Evolutionary conservation across 2,113 vertebrate species (phyloP), one percentile per base, ranked within the genome.

Genomic region (Pardalotus punctatus): DNA sequence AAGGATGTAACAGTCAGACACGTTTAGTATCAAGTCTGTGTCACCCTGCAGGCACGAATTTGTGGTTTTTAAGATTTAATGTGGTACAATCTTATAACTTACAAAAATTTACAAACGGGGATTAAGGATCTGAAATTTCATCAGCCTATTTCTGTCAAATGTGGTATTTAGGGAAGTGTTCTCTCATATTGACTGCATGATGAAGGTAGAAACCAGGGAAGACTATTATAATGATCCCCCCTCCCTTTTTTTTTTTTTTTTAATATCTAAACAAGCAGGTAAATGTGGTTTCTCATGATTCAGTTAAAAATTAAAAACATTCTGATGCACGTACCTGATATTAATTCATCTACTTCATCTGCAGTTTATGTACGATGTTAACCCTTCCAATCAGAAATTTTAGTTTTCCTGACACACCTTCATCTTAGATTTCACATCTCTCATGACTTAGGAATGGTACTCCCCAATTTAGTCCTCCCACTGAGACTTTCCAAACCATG

Each of bases 261-360:
- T 9, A 19, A 6, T 38, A 54, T 21, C 7, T 48, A 62, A 72
- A 67, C 22, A 45, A n/a, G 28, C 14, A 71, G 21, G 47, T 43
- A 65, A 88, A 50, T 5, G 6, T 43, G 9, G 0, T 9, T 74
- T 88, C 73, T 11, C 14, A n/a, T 23, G 21, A n/a, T 76, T 79
- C 38, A 71, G 12, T 60, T 36, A 65, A 48, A 74, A 94, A 74
- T 10, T n/a, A 14, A 54, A 62, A 82, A 14, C 8, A 35, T 42
- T 45, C 14, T 0, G 0, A 3, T 67, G 12, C 9, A 45, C 2
- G 10, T 38, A 22, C 2, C 5, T 76, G 6, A 3, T 28, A 6
- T 1, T 76, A 79, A 36, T 82, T 80, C 1, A 62, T 50, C 7
- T 43, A 17, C 4, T 89, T 78, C 5, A 3, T 56, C 43, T 65